phyloP scores from a whole-genome alignment of 2,797 vertebrate genomes.

The Antennarius maculatus region DNA sequence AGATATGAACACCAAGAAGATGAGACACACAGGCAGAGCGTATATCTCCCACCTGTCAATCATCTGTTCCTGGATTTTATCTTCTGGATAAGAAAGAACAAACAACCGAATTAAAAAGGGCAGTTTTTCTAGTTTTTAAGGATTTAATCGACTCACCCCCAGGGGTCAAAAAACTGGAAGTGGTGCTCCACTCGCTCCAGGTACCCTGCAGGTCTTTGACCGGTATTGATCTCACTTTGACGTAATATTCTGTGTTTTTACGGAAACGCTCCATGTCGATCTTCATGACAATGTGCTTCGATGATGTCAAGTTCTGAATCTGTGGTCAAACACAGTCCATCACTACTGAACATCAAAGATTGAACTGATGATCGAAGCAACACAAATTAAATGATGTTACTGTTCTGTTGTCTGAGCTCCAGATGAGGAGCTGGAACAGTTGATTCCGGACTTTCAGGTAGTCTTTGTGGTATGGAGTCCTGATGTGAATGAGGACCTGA shows the following conservation, averaged over 20 bases:
- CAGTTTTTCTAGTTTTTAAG: not conserved
- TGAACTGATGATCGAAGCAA: not conserved
- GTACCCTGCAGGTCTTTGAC: constrained; percentile 1
- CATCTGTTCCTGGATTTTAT: accelerated
- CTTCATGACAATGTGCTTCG: constrained; percentile 16
- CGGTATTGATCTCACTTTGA: constrained; percentile 64
- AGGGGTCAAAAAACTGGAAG: constrained; percentile 49
- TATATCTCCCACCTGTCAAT: not conserved
- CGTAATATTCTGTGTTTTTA: constrained; percentile 17
- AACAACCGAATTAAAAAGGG: no score
- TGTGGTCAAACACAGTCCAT: not conserved
- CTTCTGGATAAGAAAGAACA: not conserved
- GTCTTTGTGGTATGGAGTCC: constrained; percentile 51
- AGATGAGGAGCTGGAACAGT: constrained; percentile 65
- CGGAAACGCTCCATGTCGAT: constrained; percentile 45
- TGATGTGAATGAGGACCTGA: constrained; percentile 44
- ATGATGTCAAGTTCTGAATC: constrained; percentile 38
- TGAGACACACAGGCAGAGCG: not conserved
- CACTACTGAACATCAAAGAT: no score
- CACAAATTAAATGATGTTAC: not conserved
- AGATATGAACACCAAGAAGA: constrained; percentile 36
- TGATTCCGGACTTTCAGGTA: constrained; percentile 39
- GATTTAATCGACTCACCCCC: constrained; percentile 36
- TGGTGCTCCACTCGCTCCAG: constrained; percentile 78
- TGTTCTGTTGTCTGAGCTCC: not conserved